Evolutionary conservation across 1,140 invertebrate genomes (phyloP).

Genomic region (Psilanteris sp.): DNA sequence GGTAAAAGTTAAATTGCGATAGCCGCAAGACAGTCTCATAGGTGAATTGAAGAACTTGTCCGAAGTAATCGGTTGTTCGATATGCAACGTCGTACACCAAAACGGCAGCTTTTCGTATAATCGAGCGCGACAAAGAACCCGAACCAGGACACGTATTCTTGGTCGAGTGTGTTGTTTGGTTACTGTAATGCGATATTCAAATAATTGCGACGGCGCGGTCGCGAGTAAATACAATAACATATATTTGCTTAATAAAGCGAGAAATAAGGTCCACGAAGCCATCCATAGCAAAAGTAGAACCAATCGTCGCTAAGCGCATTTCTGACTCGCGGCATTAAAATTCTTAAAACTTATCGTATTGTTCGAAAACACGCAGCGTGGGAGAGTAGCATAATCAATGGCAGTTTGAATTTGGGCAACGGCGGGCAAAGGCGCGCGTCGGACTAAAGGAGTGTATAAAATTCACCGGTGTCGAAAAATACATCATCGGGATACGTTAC

Average conservation of each 20-base stretch:
- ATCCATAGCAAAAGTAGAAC: conserved; percentile 50
- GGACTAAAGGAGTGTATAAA: conserved; percentile 29
- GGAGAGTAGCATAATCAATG: conserved; percentile 16
- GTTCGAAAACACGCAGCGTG: conserved; percentile 13
- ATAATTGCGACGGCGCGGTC: background rate
- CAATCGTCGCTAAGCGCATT: conserved; percentile 8
- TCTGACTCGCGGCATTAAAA: conserved; percentile 8
- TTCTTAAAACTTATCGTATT: background rate
- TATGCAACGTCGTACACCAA: conserved; percentile 53
- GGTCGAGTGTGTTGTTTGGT: no score
- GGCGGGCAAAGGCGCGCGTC: conserved; percentile 5
- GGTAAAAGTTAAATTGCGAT: conserved; percentile 52
- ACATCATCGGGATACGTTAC: conserved; percentile 19
- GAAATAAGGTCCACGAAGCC: conserved; percentile 7
- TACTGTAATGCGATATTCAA: background rate
- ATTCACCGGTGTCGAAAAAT: conserved; percentile 28
- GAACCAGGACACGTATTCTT: no score
- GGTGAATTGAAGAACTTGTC: conserved; percentile 52
- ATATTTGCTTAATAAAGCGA: background rate
- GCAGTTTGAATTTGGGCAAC: conserved; percentile 16
- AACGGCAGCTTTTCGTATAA: conserved; percentile 19
- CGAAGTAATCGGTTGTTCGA: conserved; percentile 48
- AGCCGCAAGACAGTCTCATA: conserved; percentile 54
- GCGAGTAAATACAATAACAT: no score
- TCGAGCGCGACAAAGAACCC: background rate